These are phyloP conservation scores for Chloebia gouldiae DNA, from an alignment of 2,113 vertebrate species.

Conservation along the genomic window DNA sequence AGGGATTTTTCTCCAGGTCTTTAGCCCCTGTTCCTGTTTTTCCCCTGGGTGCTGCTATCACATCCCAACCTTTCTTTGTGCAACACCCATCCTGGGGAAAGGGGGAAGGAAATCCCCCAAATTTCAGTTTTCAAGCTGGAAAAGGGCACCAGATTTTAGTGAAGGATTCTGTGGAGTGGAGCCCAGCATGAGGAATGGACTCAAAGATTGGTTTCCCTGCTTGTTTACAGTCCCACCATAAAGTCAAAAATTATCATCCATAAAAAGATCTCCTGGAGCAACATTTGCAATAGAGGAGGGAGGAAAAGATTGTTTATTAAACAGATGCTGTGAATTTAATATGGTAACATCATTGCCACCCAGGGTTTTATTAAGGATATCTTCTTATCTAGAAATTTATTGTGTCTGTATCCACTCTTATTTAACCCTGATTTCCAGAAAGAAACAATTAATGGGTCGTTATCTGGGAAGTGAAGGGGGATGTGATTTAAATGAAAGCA, in stretches of 20 bases:
- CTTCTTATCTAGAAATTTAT: conserved; percentile 60
- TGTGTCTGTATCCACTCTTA: conserved; percentile 26
- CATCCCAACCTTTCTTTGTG: neutral
- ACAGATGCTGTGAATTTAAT: conserved; percentile 60
- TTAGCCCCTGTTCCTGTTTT: fast-evolving
- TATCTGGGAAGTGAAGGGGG: neutral
- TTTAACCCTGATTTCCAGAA: conserved; percentile 38
- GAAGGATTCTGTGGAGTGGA: conserved; percentile 50
- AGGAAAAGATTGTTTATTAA: conserved; percentile 63
- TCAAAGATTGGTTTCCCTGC: conserved; percentile 58
- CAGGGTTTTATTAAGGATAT: conserved; percentile 55
- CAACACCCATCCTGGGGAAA: neutral
- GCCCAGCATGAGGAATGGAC: conserved; percentile 18
- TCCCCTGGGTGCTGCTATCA: fast-evolving
- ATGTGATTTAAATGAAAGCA: neutral
- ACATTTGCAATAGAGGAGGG: conserved; percentile 36
- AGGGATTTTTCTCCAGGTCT: neutral
- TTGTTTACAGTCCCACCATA: conserved; percentile 55
- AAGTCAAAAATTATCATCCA: conserved; percentile 54
- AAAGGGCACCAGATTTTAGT: conserved; percentile 38
- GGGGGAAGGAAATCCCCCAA: neutral
- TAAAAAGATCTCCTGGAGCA: conserved; percentile 67
- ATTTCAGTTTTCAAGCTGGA: neutral
- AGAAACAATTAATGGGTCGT: conserved; percentile 43
- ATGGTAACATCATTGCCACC: conserved; percentile 41